A percentile compares a stretch with the other conserved stretches of the same genome.
These are phyloP conservation scores for Omphaloscelis lunosa DNA, from an alignment of 2,888 invertebrate species.

Conservation along the genomic window DNA sequence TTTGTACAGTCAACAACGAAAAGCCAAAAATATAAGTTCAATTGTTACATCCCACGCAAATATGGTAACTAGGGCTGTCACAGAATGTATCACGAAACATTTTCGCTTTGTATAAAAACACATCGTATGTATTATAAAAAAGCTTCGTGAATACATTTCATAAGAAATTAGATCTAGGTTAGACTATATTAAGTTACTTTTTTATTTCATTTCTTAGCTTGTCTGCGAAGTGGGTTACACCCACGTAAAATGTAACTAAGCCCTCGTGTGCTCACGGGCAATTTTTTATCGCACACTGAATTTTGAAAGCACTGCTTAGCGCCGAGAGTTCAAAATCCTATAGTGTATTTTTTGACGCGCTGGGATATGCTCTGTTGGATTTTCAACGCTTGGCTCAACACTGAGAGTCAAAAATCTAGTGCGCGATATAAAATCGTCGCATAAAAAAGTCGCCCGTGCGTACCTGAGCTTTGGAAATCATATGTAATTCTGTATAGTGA, in stretches of 20 bases:
- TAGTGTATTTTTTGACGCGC: no score
- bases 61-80: conserved; percentile 2
- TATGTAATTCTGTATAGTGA: conserved; percentile 29
- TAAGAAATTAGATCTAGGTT: conserved; percentile 41
- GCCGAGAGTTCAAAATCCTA: no score
- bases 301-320: no score
- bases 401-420: no score
- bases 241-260: neutral
- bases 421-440: no score
- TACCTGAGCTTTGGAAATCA: neutral
- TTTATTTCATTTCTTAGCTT: conserved; percentile 1
- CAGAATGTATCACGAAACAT: conserved; percentile 11
- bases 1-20: neutral
- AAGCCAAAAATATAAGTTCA: neutral
- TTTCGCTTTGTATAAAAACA: conserved; percentile 14
- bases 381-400: no score
- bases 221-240: neutral
- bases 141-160: conserved; percentile 29
- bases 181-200: conserved; percentile 5
- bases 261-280: no score
- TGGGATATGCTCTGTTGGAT: no score
- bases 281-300: no score
- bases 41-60: neutral
- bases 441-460: no score
- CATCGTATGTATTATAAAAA: conserved; percentile 10